Conservation (phyloP, 1,140 invertebrate genomes). For the Drosophila bipectinata region DNA sequence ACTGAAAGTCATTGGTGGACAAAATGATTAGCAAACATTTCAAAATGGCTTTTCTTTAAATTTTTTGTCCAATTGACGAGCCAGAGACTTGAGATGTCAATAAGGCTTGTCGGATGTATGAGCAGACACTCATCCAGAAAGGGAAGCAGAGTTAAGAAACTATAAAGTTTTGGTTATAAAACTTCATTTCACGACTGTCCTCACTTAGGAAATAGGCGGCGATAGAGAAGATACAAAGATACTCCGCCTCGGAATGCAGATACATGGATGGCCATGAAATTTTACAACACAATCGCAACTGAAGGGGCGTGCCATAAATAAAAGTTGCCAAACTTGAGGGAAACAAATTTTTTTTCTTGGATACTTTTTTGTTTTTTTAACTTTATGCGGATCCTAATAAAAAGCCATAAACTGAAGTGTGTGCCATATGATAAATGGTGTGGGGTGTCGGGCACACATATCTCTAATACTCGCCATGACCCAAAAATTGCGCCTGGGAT, state of each 20-base stretch:
- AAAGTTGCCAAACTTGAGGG: constrained; percentile 23
- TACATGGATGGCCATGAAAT: constrained; percentile 26
- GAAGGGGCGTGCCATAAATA: constrained; percentile 10
- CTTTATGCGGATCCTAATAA: constrained; percentile 40
- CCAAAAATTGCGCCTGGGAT: constrained; percentile 52
- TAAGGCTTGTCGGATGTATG: not conserved
- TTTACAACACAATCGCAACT: constrained; percentile 39
- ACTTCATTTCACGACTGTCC: constrained; percentile 5
- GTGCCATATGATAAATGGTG: constrained; percentile 42
- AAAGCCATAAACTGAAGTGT: constrained; percentile 49
- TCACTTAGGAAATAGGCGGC: constrained; percentile 14
- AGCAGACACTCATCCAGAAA: too few species aligned
- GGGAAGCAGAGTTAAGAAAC: constrained; percentile 2
- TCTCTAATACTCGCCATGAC: constrained; percentile 18
- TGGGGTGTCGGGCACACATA: not conserved
- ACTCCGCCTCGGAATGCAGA: constrained; percentile 17
- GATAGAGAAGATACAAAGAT: constrained; percentile 16
- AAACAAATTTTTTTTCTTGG: constrained; percentile 3
- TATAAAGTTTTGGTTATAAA: constrained; percentile 43
- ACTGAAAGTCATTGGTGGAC: constrained; percentile 10
- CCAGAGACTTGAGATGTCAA: constrained; percentile 13
- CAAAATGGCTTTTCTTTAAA: constrained; percentile 8
- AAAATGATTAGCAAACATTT: constrained; percentile 27
- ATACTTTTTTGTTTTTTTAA: constrained; percentile 17
- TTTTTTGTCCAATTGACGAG: constrained; percentile 12